Evolutionary conservation across 92 coral and sea anemone genomes (phyloP), one percentile per base, ranked within the genome.

Genomic region (Heliopora coerulea): DNA sequence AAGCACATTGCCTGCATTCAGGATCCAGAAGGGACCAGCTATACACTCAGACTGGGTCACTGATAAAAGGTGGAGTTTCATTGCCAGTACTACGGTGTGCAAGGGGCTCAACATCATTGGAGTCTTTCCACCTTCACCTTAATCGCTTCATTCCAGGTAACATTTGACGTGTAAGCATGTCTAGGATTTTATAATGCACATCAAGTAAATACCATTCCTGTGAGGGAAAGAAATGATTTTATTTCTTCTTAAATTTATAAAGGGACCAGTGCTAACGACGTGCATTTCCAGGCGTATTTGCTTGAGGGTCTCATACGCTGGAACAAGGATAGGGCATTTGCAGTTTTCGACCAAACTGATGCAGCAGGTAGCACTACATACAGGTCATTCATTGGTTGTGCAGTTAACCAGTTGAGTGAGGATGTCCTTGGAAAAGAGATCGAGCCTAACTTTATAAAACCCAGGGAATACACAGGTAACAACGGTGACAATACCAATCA

Each of bases 251-350:
- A 48, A 58, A 23, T 56, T 56, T 56, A 46, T 72, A 61, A 18
- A 80, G 86, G 91, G 13, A 81, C 86, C 6, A 74, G 80, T 52
- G 89, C 87, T 10, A 87, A 81, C 64, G 84, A 62, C 32, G 19
- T 79, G 44, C 95, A 88, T 30, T 85, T 88, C 58, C 95, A 88
- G 67, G 95, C 89, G 0, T 88, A 85, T 49, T 70, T 88, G 62
- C 50, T 84, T 34, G 87, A 88, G 3, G 89, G 89, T 28, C 42
- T 84, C 15, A 0, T 26, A 7, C 49, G 79, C 39, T 88, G 93
- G 89, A 86, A 86, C 49, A 54, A 78, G 13, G 86, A 84, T 33
- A 83, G 67, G 26, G 78, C 78, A 18, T n/a, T n/a, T n/a, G 35
- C 79, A 57, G 63, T 59, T 28, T 83, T 80, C n/a, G 82, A 62